Evolutionary conservation across 2,888 invertebrate genomes (phyloP).

Genomic region (Eupeodes latifasciatus): DNA sequence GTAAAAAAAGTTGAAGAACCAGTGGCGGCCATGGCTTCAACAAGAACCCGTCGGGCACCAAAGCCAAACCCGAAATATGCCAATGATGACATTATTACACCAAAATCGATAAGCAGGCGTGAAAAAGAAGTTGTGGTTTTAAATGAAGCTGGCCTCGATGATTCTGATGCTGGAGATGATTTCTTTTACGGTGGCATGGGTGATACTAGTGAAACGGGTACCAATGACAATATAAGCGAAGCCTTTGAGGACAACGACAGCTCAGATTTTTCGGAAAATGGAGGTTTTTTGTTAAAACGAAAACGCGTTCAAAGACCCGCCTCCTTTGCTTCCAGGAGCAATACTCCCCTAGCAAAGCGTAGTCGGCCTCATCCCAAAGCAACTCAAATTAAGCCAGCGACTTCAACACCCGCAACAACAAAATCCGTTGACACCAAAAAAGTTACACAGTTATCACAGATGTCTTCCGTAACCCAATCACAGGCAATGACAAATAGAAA

Average conservation of each 20-base stretch:
- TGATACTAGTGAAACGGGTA: constrained; percentile 77
- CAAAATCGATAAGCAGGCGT: constrained; percentile 77
- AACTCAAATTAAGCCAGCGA: background rate
- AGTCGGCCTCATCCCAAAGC: constrained; percentile 41
- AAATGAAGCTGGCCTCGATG: constrained; percentile 60
- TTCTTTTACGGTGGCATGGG: constrained; percentile 51
- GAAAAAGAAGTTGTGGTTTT: constrained; percentile 68
- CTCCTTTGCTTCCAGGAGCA: background rate
- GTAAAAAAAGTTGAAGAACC: constrained; percentile 69
- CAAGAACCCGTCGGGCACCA: constrained; percentile 82
- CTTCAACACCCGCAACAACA: background rate
- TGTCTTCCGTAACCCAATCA: background rate
- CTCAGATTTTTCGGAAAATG: constrained; percentile 62
- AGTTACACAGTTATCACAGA: background rate
- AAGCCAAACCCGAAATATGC: constrained; percentile 84
- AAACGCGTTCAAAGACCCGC: constrained; percentile 4
- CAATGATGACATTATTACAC: constrained; percentile 83
- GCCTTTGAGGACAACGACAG: constrained; percentile 71
- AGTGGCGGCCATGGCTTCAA: constrained; percentile 81
- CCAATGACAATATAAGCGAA: constrained; percentile 78
- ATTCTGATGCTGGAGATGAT: constrained; percentile 47
- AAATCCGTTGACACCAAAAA: constrained; percentile 40
- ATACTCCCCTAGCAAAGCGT: constrained; percentile 12
- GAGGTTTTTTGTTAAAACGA: constrained; percentile 40
- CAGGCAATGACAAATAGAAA: constrained; percentile 38